Evolutionary conservation across 1,140 invertebrate genomes (phyloP).

Genomic region (Wiebesia pumilae): DNA sequence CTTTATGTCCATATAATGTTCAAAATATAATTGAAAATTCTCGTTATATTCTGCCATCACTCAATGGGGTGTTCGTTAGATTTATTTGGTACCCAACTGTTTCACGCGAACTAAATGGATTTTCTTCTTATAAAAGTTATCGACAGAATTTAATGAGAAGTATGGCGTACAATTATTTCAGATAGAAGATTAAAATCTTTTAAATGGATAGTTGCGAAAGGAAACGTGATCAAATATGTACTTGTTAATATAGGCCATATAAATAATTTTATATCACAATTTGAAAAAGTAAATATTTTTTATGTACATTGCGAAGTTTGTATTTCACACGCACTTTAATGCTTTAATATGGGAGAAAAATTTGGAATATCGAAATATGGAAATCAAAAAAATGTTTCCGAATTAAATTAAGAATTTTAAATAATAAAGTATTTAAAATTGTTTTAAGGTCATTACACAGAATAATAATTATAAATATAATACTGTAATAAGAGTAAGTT

Average conservation of each 20-base stretch:
- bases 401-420: background rate
- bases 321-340: background rate
- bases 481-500: no score
- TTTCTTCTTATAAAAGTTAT: slow-evolving; percentile 6
- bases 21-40: background rate
- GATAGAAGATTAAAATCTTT: background rate
- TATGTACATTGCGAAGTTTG: background rate
- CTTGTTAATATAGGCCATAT: background rate
- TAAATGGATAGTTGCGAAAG: background rate
- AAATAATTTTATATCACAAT: background rate
- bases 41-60: background rate
- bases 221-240: background rate
- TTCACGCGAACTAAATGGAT: background rate
- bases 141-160: background rate
- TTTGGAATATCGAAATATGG: background rate
- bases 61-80: background rate
- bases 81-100: background rate
- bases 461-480: no score
- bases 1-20: background rate
- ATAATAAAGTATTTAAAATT: no score
- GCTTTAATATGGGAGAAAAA: background rate
- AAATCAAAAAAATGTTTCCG: background rate
- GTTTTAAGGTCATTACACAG: no score
- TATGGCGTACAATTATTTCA: background rate
- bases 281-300: background rate